phyloP scores from a whole-genome alignment of 2,113 vertebrate genomes.

The Hippoglossus stenolepis region DNA sequence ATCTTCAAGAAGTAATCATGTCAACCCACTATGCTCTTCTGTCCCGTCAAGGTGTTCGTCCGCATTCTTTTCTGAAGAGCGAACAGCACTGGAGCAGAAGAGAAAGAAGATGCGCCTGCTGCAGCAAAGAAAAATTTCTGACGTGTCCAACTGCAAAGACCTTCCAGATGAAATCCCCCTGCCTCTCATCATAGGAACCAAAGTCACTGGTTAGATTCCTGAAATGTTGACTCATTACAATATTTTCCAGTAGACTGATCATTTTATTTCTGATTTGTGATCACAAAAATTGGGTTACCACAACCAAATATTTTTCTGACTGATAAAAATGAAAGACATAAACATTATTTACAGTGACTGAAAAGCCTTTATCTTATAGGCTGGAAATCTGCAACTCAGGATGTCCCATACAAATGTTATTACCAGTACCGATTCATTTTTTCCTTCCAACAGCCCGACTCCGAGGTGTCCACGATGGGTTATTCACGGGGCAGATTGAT shows the following conservation, averaged over 20 bases:
- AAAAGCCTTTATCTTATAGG: background rate
- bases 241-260: too few relatives aligned
- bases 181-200: conserved; percentile 97
- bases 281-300: too few relatives aligned
- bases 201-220: conserved; percentile 92
- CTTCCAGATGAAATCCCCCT: conserved; percentile 98
- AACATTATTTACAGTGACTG: background rate
- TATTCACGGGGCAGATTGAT: conserved; percentile 98
- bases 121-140: conserved; percentile 95
- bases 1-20: too few relatives aligned
- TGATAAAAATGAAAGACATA: background rate
- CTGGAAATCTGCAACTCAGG: too few relatives aligned
- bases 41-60: conserved; percentile 90
- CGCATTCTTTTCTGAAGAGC: conserved; percentile 97
- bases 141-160: conserved; percentile 97
- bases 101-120: conserved; percentile 96
- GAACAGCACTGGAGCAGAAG: conserved; percentile 94
- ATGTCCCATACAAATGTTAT: too few relatives aligned
- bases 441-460: conserved; percentile 86
- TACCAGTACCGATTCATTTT: background rate
- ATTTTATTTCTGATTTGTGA: too few relatives aligned
- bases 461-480: conserved; percentile 93
- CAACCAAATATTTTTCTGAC: too few relatives aligned
- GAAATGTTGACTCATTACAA: background rate
- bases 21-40: background rate